Evolutionary conservation across 2,797 vertebrate species (phyloP).

Genomic region (Sebastes nivosus): DNA sequence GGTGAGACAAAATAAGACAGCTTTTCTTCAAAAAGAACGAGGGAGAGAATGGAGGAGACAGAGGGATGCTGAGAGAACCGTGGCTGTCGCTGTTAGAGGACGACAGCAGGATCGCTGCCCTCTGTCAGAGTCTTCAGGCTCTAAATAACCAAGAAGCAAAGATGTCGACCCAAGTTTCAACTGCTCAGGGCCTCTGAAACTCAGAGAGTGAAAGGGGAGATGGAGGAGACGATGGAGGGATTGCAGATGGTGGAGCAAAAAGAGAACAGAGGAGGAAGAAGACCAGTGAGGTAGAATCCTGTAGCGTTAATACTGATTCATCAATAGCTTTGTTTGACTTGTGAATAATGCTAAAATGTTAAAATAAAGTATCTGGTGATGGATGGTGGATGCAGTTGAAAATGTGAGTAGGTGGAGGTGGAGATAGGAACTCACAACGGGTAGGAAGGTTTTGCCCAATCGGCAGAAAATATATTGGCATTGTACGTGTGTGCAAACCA

Average conservation of each 20-base stretch:
- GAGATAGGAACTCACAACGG: background rate
- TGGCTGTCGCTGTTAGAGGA: slow-evolving; percentile 33
- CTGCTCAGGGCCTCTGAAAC: slow-evolving; percentile 38
- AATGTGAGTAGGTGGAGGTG: background rate
- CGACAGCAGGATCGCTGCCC: slow-evolving; percentile 30
- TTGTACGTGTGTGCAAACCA: background rate
- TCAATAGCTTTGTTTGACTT: background rate
- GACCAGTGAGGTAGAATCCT: background rate
- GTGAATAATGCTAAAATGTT: background rate
- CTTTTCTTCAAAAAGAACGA: background rate
- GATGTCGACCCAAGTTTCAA: slow-evolving; percentile 16
- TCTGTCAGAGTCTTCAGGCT: slow-evolving; percentile 45
- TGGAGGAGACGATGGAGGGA: slow-evolving; percentile 16
- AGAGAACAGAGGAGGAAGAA: slow-evolving; percentile 16
- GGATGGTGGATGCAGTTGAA: background rate
- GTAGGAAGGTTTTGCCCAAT: background rate
- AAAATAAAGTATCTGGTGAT: background rate
- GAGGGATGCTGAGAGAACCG: slow-evolving; percentile 19
- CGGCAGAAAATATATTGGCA: background rate
- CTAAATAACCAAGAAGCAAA: slow-evolving; percentile 41
- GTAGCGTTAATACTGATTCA: background rate
- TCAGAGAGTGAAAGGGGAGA: background rate
- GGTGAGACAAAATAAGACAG: background rate
- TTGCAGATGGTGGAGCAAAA: slow-evolving; percentile 22
- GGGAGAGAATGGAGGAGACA: background rate